phyloP scores from a whole-genome alignment of 2,888 invertebrate species.

The Anodontia alba region DNA sequence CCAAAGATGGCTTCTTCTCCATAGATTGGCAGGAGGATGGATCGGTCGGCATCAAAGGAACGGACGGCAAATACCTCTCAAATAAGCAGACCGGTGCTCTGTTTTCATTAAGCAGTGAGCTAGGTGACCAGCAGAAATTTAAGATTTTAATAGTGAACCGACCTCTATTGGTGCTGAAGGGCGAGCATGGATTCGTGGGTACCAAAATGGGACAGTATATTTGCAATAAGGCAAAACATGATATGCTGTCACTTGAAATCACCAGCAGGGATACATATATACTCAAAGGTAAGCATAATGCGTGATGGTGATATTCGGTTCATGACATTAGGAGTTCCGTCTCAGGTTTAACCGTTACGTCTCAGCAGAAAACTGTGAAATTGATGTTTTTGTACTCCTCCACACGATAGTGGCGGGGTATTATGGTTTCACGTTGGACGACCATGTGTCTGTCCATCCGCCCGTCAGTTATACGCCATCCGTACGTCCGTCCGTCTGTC shows the following conservation, averaged over 20 bases:
- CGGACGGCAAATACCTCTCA: constrained; percentile 96
- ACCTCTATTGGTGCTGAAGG: constrained; percentile 96
- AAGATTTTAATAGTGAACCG: constrained; percentile 89
- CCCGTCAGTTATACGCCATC: too few species aligned
- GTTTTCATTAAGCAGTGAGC: constrained; percentile 93
- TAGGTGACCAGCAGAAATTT: constrained; percentile 96
- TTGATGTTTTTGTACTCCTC: too few species aligned
- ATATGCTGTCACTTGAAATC: constrained; percentile 95
- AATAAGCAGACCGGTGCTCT: constrained; percentile 98
- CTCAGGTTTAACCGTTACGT: too few species aligned
- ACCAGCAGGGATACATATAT: constrained; percentile 93
- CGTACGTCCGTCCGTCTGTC: too few species aligned
- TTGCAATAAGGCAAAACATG: constrained; percentile 97
- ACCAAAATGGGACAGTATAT: constrained; percentile 93
- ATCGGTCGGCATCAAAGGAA: constrained; percentile 95
- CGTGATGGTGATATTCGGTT: too few species aligned
- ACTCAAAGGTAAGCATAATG: constrained; percentile 91
- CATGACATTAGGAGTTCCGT: too few species aligned
- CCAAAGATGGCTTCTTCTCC: constrained; percentile 89
- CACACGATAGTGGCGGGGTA: too few species aligned
- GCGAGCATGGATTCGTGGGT: constrained; percentile 98
- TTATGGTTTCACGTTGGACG: too few species aligned
- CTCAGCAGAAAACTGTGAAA: too few species aligned
- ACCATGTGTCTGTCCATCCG: too few species aligned
- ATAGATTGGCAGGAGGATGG: constrained; percentile 97